These are phyloP conservation scores for Ifrita kowaldi DNA, from an alignment of 2,113 vertebrate species.

Conservation along the genomic window DNA sequence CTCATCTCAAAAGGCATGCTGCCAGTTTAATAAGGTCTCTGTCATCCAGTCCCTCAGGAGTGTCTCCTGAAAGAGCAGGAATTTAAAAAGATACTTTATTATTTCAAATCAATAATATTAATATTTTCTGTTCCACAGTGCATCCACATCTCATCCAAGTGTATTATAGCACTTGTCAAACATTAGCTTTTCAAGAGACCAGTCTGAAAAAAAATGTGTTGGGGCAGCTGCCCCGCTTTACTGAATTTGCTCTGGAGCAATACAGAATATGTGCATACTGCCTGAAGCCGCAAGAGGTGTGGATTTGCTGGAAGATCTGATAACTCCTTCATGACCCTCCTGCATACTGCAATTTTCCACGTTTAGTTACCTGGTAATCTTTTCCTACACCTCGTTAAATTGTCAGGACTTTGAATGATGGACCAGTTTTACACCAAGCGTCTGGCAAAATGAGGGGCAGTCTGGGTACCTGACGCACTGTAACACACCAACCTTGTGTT, in stretches of 20 bases:
- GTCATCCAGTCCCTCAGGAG: conserved; percentile 10
- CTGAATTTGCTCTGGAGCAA: background rate
- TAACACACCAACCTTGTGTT: background rate
- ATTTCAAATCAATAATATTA: conserved; percentile 22
- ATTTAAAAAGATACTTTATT: conserved; percentile 15
- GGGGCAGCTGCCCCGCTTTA: background rate
- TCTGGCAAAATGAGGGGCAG: background rate
- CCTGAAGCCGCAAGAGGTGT: background rate
- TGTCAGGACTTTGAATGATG: background rate
- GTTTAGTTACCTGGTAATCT: background rate
- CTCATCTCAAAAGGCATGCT: background rate
- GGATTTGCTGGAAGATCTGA: background rate
- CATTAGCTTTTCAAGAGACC: background rate
- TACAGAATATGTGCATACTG: background rate
- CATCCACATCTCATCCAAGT: background rate
- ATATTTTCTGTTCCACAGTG: background rate
- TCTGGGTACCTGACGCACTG: background rate
- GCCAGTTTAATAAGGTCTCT: conserved; percentile 46
- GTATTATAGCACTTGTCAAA: background rate
- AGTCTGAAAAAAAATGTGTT: background rate
- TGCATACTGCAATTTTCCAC: background rate
- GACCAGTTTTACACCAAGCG: background rate
- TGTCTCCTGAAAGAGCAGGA: conserved; percentile 4
- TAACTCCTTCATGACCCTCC: accelerated
- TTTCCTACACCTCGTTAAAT: background rate